Base-by-base conservation (phyloP, 2,113 vertebrate species). In the Hoplias malabaricus region DNA sequence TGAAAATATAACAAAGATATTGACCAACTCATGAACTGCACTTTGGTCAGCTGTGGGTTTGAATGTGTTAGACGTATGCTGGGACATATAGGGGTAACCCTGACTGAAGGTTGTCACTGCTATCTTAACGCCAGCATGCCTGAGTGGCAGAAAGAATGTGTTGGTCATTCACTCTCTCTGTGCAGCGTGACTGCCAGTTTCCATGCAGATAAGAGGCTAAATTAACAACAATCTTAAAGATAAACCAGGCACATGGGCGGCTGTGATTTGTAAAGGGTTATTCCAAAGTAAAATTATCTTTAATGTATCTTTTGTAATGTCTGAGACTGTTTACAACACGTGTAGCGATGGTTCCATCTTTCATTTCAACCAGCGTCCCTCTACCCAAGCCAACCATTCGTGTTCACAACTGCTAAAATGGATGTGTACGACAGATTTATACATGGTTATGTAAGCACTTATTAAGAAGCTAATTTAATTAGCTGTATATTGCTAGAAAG, bases 121-220 rank as follows among this genome's bases (percentile, higher is more conserved):
- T 69, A 48, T 77, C 40, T 61, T 13, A 27, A 14, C 29, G 5
- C 31, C 16, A 46, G 21, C n/a, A 61, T 48, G n/a, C 40, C 53
- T 25, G 53, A 10, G 27, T 77, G 66, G 54, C 73, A 77, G 38
- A 27, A 11, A 61, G 40, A 48, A 77, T 6, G 66, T 46, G 75
- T 23, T 59, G n/a, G 10, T 57, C 34, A 42, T 2, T 10, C 12
- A 7, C 62, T 48, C 2, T 1, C 27, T 36, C 23, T 14, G 11
- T 9, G 9, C 34, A 1, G 48, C 63, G 5, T 33, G 23, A 57
- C 3, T 13, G 43, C 36, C 13, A 5, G 56, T 33, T 25, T 40
- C 27, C 43, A 61, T 59, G 13, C 14, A 7, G 43, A 67, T 43
- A 57, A 57, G 38, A 69, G 75, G 16, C 34, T n/a, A 59, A 33